These are phyloP conservation scores for Hafferia zeledoni DNA, from an alignment of 2,797 vertebrate genomes.

Conservation along the genomic window DNA sequence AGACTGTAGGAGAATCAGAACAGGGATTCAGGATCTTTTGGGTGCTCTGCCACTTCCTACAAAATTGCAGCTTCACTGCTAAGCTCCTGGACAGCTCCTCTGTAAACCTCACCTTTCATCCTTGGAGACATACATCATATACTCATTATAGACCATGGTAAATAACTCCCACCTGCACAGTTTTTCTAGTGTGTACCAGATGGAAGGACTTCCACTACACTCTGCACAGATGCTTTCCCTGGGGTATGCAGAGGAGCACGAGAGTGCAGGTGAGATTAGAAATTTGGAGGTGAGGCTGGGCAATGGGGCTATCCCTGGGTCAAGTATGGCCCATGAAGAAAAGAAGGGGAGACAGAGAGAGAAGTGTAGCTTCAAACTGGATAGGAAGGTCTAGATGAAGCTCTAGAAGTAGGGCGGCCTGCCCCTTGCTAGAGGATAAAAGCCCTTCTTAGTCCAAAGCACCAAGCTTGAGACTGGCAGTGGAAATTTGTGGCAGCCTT, in stretches of 20 bases:
- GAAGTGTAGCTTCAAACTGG: background rate
- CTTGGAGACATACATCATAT: fast-evolving
- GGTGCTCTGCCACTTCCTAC: background rate
- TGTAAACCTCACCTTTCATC: background rate
- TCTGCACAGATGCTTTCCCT: background rate
- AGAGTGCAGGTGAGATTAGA: background rate
- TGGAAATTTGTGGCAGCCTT: background rate
- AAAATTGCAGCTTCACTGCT: background rate
- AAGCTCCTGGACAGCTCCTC: background rate
- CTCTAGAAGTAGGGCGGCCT: background rate
- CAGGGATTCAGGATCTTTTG: background rate
- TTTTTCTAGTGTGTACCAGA: background rate
- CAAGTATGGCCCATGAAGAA: background rate
- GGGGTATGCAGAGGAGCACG: background rate
- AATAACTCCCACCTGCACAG: background rate
- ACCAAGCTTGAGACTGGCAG: background rate
- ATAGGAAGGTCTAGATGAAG: background rate
- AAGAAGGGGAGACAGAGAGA: background rate
- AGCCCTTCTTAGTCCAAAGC: background rate
- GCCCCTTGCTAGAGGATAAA: background rate
- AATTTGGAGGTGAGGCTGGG: background rate
- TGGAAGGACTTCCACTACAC: background rate
- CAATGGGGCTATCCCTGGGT: background rate
- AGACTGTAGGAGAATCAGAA: background rate
- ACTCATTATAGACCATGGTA: background rate